Conservation (phyloP, 2,888 invertebrate species). For the Petrophora chlorosata region DNA sequence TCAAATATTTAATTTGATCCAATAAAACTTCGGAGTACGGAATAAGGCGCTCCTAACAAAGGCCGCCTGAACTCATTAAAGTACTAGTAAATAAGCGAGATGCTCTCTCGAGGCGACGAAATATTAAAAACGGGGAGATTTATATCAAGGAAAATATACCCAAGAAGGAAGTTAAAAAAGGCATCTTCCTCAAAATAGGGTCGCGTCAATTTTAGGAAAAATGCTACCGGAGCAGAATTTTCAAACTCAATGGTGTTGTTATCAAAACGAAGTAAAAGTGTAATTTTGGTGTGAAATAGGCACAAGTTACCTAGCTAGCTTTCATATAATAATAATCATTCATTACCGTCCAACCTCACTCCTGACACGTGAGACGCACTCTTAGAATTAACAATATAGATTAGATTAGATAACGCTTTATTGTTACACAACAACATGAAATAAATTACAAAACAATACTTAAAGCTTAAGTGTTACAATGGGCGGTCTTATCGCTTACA, state of each 20-base stretch:
- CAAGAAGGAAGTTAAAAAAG: too few species aligned
- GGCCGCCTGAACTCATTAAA: constrained; percentile 56
- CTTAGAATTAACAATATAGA: too few species aligned
- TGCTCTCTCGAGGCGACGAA: constrained; percentile 53
- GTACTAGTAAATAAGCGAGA: constrained; percentile 56
- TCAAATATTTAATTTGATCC: constrained; percentile 32
- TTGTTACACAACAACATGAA: too few species aligned
- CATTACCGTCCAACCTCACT: too few species aligned
- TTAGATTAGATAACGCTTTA: too few species aligned
- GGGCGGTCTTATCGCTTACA: too few species aligned
- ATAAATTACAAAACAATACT: too few species aligned
- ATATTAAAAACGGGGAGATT: constrained; percentile 58
- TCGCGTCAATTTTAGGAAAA: constrained; percentile 17
- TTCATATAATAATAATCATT: too few species aligned
- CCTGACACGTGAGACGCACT: too few species aligned
- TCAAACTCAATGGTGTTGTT: constrained; percentile 12
- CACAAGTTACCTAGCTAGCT: too few species aligned
- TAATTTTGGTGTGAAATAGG: not conserved
- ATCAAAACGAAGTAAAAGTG: constrained; percentile 7
- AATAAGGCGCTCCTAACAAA: constrained; percentile 32
- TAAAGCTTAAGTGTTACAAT: too few species aligned
- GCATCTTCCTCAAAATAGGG: constrained; percentile 18
- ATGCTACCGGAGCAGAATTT: constrained; percentile 2
- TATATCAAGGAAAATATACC: constrained; percentile 39
- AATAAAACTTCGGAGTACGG: constrained; percentile 32